phyloP scores from a whole-genome alignment of 2,888 invertebrate genomes.

The Athripsodes cinereus region DNA sequence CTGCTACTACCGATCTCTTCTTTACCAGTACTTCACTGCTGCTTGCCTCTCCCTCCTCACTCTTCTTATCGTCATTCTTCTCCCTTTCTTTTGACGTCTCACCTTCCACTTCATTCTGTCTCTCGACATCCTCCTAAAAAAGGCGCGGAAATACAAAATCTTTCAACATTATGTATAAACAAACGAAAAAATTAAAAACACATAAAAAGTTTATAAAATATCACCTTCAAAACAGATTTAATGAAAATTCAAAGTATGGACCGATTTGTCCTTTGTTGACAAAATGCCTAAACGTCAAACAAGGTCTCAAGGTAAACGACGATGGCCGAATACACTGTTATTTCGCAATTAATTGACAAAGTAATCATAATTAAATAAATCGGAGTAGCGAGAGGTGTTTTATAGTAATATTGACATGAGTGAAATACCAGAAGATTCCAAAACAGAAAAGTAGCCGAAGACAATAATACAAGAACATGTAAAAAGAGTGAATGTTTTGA shows the following conservation, averaged over 20 bases:
- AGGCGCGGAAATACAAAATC: no score
- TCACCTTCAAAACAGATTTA: not conserved
- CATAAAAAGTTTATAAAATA: not conserved
- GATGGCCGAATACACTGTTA: not conserved
- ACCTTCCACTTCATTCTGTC: constrained; percentile 29
- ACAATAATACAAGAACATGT: constrained; percentile 13
- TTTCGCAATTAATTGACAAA: not conserved
- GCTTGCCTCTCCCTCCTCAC: not conserved
- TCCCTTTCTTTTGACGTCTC: constrained; percentile 13
- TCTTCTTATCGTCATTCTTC: not conserved
- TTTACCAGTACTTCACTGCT: constrained; percentile 7
- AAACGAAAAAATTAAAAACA: constrained; percentile 1
- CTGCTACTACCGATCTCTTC: constrained; percentile 47
- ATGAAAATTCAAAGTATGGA: constrained; percentile 2
- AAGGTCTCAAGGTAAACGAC: constrained; percentile 19
- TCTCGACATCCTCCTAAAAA: constrained; percentile 22
- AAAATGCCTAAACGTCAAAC: constrained; percentile 27
- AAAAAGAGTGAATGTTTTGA: constrained; percentile 17
- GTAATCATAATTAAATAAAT: not conserved
- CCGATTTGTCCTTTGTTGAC: constrained; percentile 27
- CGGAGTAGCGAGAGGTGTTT: not conserved
- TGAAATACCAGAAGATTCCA: not conserved
- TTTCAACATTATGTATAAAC: not conserved
- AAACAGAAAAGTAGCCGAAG: not conserved
- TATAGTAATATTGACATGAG: constrained; percentile 10